phyloP scores from a whole-genome alignment of 2,888 invertebrate genomes.

The Dusona sp. region DNA sequence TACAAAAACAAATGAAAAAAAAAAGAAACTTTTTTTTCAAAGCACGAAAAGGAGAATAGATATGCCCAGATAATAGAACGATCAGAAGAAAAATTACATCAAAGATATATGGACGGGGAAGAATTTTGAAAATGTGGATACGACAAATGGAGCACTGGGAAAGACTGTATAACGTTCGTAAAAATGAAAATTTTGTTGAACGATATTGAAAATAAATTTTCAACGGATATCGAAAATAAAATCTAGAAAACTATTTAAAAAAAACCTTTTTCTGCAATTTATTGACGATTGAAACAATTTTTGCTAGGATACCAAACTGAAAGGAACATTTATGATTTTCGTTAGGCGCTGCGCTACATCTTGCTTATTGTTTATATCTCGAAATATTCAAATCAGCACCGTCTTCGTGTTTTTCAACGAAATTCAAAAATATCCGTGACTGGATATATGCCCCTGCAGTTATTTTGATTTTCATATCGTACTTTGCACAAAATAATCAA shows the following conservation, averaged over 20 bases:
- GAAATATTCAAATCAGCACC: too few relatives aligned
- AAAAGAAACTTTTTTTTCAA: not conserved
- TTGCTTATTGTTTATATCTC: too few relatives aligned
- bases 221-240: too few relatives aligned
- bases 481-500: not conserved
- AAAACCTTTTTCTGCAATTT: not conserved
- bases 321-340: too few relatives aligned
- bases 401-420: too few relatives aligned
- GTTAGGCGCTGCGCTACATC: too few relatives aligned
- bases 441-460: not conserved
- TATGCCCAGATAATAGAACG: not conserved
- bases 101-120: not conserved
- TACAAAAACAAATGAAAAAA: conserved; percentile 41
- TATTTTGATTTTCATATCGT: not conserved
- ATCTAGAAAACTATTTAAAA: not conserved
- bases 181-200: not conserved
- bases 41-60: not conserved
- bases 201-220: not conserved
- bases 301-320: not conserved
- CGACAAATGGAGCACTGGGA: not conserved
- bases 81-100: not conserved
- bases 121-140: not conserved
- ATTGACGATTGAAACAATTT: not conserved
- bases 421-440: not conserved
- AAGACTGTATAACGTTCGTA: not conserved